Base-by-base conservation (phyloP, 2,888 invertebrate genomes). In the Panopea generosa region DNA sequence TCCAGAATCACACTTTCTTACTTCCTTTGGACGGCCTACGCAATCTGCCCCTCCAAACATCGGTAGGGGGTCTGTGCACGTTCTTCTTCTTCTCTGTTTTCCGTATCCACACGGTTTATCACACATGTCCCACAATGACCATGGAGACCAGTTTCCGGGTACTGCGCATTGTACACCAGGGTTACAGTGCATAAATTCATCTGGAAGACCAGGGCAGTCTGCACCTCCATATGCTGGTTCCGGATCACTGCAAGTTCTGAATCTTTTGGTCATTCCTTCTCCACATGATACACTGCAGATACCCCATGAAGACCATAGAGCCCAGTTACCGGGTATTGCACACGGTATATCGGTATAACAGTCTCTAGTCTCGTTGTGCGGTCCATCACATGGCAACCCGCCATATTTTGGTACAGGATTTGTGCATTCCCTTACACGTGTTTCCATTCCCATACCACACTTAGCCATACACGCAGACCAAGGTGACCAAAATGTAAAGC, bases 61-160 rank as follows among this genome's bases (percentile, higher is more conserved):
- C 22, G 80, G 80, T 27, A n/a, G n/a, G 20, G 83, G 83, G 24
- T 65, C 53, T 24, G 55, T 26, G 74, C 82, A 82, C 9, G 59
- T 60, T 49, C 78, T 62, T 7, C 40, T 33, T 24, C 78, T 38
- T 9, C 33, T 6, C 47, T 67, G 69, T 11, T 45, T 9, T 0
- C 82, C 82, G 1, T 20, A 29, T 18, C 82, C 82, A 53, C 82
- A 82, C 7, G 55, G 63, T 2, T 47, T 76, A 24, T 70, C 63
- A 56, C 82, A 82, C 4, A 29, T 7, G 7, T 59, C 40, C 75
- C 75, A 82, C 11, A 14, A 50, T 1, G 60, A 52, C 82, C 82
- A 82, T 3, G 52, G 53, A 1, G 59, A 22, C 82, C 82, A 82
- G 29, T 59, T 26, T 3, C 82, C 82, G 38, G 77, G 38, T 4